Evolutionary conservation across 1,140 invertebrate species (phyloP).

Genomic region (Calephelis nemesis): DNA sequence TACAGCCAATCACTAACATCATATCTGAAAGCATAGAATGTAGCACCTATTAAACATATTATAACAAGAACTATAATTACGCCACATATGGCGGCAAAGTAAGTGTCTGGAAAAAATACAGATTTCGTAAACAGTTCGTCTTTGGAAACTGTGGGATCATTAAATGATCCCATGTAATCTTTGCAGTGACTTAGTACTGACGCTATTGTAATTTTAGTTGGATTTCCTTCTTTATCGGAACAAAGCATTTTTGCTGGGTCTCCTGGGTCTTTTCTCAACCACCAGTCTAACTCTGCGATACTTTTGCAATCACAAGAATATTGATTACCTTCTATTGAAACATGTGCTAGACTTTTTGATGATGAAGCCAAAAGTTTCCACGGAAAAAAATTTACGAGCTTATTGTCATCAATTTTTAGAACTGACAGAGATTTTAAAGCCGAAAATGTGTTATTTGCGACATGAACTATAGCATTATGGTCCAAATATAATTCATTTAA

Average conservation of each 20-base stretch:
- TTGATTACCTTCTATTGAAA: conserved; percentile 84
- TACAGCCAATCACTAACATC: conserved; percentile 87
- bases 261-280: conserved; percentile 82
- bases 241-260: conserved; percentile 82
- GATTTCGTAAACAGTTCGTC: conserved; percentile 80
- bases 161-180: conserved; percentile 81
- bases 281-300: conserved; percentile 82
- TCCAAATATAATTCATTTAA: conserved; percentile 91
- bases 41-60: conserved; percentile 83
- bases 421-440: conserved; percentile 87
- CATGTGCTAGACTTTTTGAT: conserved; percentile 79
- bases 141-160: conserved; percentile 82
- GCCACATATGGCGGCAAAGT: conserved; percentile 86
- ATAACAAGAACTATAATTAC: conserved; percentile 86
- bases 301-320: conserved; percentile 87
- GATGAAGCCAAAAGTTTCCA: conserved; percentile 83
- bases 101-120: conserved; percentile 77
- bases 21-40: conserved; percentile 88
- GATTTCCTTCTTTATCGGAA: conserved; percentile 71
- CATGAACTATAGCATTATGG: conserved; percentile 86
- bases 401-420: conserved; percentile 89
- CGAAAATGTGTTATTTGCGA: conserved; percentile 88
- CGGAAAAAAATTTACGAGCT: conserved; percentile 87
- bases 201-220: conserved; percentile 79
- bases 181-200: conserved; percentile 82